Base-by-base conservation (phyloP, 2,888 invertebrate species). In the Coenonympha arcania region DNA sequence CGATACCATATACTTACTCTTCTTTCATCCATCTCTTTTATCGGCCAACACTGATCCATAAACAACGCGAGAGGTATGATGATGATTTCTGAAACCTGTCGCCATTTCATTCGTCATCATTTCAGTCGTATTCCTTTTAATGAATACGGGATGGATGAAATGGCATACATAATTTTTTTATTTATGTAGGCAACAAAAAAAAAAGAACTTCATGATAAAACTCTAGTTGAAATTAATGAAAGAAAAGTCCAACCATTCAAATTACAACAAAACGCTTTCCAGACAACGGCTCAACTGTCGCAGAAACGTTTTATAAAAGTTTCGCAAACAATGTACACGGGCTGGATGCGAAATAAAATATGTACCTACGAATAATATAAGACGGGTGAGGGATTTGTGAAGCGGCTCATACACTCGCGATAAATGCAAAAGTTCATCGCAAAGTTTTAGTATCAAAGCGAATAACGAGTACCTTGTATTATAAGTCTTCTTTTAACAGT, bases 301-400 rank as follows among this genome's bases (percentile, higher is more conserved):
- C 46, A 46, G 30, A 46, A 46, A 46, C 46, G 37, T 44, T 44
- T 30, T 37, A 37, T 46, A 46, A 46, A 46, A 46, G 46, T 46
- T 42, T 46, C 16, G 44, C 28, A 37, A 37, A 46, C 37, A 46
- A 46, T 46, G 46, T 46, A 28, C 19, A 19, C 37, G 20, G 22
- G 19, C 30, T 46, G 37, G 30, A 46, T 46, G 39, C 30, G 3
- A 34, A 39, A 46, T 44, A 41, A n/a, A n/a, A n/a, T n/a, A n/a
- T n/a, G n/a, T n/a, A n/a, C n/a, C n/a, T n/a, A n/a, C n/a, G n/a
- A n/a, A n/a, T 30, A 22, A 15, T 24, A 30, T 33, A 33, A 43
- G 43, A 18, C 34, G 34, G 20, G 6, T 34, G n/a, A n/a, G n/a
- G n/a, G n/a, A n/a, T 34, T 44, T 4, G 44, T 34, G 16, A 18